These are phyloP conservation scores for Brachypalpus laphriformis DNA, from an alignment of 2,888 invertebrate genomes.

Conservation along the genomic window DNA sequence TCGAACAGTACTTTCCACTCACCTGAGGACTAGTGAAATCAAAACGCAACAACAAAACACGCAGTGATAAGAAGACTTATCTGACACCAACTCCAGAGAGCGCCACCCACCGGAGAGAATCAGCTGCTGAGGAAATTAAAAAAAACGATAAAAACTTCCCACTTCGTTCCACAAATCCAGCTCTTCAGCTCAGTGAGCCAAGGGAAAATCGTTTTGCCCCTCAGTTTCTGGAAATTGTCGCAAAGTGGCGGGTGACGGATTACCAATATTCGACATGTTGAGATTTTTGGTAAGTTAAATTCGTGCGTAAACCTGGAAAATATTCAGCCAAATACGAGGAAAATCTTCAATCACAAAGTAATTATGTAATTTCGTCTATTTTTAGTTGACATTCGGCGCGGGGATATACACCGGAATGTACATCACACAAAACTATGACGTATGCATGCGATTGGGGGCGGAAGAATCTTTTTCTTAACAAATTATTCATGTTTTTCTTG, in stretches of 20 bases:
- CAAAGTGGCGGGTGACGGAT: conserved; percentile 79
- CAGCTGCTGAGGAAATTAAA: conserved; percentile 41
- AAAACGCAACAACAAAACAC: conserved; percentile 31
- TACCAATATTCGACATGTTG: conserved; percentile 78
- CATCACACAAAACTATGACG: conserved; percentile 89
- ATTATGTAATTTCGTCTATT: conserved; percentile 75
- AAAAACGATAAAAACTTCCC: neutral
- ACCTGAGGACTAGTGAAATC: neutral
- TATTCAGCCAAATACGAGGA: neutral
- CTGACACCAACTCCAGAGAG: conserved; percentile 15
- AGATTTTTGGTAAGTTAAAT: conserved; percentile 80
- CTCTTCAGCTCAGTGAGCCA: neutral
- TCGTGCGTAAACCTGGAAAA: neutral
- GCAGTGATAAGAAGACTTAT: neutral
- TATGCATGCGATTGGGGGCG: conserved; percentile 79
- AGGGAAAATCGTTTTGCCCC: neutral
- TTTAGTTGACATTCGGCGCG: conserved; percentile 86
- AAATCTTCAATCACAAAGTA: conserved; percentile 11
- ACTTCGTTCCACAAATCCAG: conserved; percentile 39
- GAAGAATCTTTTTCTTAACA: too few relatives aligned
- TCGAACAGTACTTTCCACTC: neutral
- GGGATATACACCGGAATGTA: conserved; percentile 90
- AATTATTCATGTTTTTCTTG: conserved; percentile 29
- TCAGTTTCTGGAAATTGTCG: conserved; percentile 76
- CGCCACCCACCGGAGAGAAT: conserved; percentile 2